Evolutionary conservation across 2,888 invertebrate species (phyloP).

Genomic region (Stenodema calcarata): DNA sequence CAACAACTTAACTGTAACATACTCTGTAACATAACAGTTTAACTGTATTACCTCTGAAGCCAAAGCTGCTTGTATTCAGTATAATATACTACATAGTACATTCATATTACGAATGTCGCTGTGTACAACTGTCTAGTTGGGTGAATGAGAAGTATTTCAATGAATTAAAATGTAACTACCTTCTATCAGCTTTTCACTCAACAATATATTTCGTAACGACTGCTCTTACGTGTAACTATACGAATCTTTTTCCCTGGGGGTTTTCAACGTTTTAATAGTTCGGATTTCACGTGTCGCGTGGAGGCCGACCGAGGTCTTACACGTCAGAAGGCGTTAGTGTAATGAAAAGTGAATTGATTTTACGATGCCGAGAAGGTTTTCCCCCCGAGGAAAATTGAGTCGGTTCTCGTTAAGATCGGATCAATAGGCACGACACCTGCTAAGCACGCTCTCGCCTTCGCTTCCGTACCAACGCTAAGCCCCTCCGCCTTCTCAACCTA

Average conservation of each 20-base stretch:
- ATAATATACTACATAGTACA: too few species aligned
- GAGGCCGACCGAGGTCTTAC: neutral
- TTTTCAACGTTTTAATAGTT: neutral
- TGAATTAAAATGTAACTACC: too few species aligned
- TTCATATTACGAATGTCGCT: too few species aligned
- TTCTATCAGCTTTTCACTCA: too few species aligned
- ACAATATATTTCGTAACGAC: neutral
- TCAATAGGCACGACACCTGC: constrained; percentile 48
- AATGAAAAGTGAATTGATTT: constrained; percentile 45
- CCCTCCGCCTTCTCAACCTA: neutral
- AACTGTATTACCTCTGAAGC: too few species aligned
- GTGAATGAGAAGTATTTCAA: too few species aligned
- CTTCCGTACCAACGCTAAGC: neutral
- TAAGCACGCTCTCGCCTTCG: constrained; percentile 29
- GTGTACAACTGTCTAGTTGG: too few species aligned
- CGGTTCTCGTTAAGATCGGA: constrained; percentile 42
- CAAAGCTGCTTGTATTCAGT: too few species aligned
- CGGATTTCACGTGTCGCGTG: neutral
- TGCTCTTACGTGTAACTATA: neutral
- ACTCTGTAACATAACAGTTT: too few species aligned
- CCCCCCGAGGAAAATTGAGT: constrained; percentile 15
- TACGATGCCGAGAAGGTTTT: neutral
- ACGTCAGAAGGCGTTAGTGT: constrained; percentile 38
- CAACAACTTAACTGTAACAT: too few species aligned
- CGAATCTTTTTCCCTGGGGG: neutral